phyloP scores from a whole-genome alignment of 2,888 invertebrate genomes.

The Diabrotica balteata region DNA sequence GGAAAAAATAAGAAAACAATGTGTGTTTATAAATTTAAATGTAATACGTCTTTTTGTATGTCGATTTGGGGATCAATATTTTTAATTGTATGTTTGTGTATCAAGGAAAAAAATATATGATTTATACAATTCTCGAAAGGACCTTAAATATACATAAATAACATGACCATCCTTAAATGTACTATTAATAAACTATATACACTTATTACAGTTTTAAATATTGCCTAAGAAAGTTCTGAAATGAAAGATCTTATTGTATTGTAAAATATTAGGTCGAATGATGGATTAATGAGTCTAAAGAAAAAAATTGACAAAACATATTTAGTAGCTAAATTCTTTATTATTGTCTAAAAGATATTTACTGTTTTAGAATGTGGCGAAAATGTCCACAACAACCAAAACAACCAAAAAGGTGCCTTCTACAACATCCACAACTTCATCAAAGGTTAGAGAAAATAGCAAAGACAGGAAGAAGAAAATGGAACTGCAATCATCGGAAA shows the following conservation, averaged over 20 bases:
- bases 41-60: neutral
- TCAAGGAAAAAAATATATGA: too few relatives aligned
- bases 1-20: slow-evolving; percentile 7
- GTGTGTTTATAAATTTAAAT: neutral
- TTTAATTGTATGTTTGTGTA: too few relatives aligned
- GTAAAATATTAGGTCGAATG: too few relatives aligned
- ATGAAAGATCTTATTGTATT: too few relatives aligned
- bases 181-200: too few relatives aligned
- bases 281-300: neutral
- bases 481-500: slow-evolving; percentile 14
- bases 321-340: too few relatives aligned
- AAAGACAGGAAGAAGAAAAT: slow-evolving; percentile 29
- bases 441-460: slow-evolving; percentile 33
- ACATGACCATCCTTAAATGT: too few relatives aligned
- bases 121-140: too few relatives aligned
- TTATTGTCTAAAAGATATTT: too few relatives aligned
- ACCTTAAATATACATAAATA: too few relatives aligned
- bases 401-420: slow-evolving; percentile 16
- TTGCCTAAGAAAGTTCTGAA: too few relatives aligned
- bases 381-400: slow-evolving; percentile 17
- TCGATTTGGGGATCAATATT: neutral
- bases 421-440: slow-evolving; percentile 27
- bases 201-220: too few relatives aligned
- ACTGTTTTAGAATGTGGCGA: slow-evolving; percentile 37
- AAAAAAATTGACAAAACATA: neutral